Percentiles rank a stretch among this genome's conserved stretches.
phyloP scores from a whole-genome alignment of 2,113 vertebrate genomes.

The Bos indicus region DNA sequence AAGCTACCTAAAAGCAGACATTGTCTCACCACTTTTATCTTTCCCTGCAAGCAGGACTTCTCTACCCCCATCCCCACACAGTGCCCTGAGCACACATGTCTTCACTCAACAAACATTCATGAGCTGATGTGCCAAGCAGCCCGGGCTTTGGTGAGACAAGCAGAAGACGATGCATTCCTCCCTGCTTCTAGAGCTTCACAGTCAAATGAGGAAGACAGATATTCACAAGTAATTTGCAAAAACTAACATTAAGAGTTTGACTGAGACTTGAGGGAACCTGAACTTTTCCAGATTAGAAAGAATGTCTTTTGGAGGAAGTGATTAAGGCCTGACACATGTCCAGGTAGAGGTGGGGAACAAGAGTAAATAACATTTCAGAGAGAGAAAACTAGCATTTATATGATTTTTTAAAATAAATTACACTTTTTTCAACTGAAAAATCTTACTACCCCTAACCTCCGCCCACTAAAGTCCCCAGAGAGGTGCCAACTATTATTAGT shows the following conservation, averaged over 20 bases:
- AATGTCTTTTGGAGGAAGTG: background rate
- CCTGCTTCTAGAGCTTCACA: background rate
- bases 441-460: background rate
- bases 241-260: background rate
- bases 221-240: background rate
- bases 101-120: background rate
- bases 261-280: background rate
- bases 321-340: background rate
- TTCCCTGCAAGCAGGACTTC: background rate
- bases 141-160: background rate
- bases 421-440: background rate
- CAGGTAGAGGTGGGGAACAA: background rate
- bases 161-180: background rate
- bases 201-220: background rate
- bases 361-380: background rate
- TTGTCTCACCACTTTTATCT: constrained; percentile 11
- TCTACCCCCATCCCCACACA: background rate
- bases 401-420: background rate
- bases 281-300: background rate
- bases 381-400: background rate
- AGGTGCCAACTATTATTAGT: background rate
- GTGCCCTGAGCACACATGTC: background rate
- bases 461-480: background rate
- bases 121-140: background rate
- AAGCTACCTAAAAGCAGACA: background rate